These are phyloP conservation scores for Hylaeus anthracinus DNA, from an alignment of 1,140 invertebrate genomes.

Conservation along the genomic window DNA sequence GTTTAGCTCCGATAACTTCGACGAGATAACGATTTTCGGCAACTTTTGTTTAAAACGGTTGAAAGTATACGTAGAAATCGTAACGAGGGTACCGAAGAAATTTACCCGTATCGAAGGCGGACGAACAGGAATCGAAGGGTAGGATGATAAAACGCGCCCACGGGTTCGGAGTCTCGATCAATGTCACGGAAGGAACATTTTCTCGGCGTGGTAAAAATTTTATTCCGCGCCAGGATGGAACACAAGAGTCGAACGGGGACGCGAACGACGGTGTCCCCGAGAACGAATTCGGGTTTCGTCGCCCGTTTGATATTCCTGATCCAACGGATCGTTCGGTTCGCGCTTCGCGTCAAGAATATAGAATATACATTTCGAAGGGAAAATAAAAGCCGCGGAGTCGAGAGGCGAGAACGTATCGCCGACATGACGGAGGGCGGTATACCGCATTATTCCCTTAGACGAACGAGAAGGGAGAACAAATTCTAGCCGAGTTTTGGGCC, in stretches of 20 bases:
- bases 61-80: too few relatives aligned
- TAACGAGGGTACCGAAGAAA: too few relatives aligned
- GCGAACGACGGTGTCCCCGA: background rate
- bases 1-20: background rate
- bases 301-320: background rate
- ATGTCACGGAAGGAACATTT: background rate
- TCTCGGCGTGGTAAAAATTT: background rate
- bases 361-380: background rate
- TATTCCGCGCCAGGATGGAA: background rate
- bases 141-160: too few relatives aligned
- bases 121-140: too few relatives aligned
- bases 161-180: too few relatives aligned
- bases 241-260: background rate
- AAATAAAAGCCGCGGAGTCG: background rate
- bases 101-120: too few relatives aligned
- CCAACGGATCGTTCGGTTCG: background rate
- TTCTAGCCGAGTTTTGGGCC: background rate
- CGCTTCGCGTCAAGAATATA: background rate
- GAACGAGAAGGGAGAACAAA: background rate
- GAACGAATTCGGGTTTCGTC: too few relatives aligned
- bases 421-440: too few relatives aligned
- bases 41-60: too few relatives aligned
- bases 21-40: too few relatives aligned
- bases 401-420: background rate
- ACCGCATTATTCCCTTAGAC: too few relatives aligned